Percentiles rank a stretch among this genome's conserved stretches.
Evolutionary conservation across 2,888 invertebrate species (phyloP).

Genomic region (Apotomis turbidana): DNA sequence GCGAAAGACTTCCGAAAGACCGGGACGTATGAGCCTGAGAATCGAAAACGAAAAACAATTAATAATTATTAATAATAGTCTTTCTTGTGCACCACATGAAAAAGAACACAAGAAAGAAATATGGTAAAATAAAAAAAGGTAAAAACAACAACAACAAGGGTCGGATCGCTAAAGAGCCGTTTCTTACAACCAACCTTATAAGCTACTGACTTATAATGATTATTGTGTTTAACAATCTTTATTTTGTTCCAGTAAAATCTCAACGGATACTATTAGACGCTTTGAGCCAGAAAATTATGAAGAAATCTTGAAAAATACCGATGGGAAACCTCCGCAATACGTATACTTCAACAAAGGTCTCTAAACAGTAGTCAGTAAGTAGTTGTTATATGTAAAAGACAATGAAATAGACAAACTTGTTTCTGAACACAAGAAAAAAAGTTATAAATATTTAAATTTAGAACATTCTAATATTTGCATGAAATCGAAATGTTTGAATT

Average conservation of each 20-base stretch:
- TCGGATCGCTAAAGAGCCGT: no score
- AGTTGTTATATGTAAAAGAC: constrained; percentile 24
- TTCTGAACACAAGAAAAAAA: not conserved
- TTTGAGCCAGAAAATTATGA: constrained; percentile 90
- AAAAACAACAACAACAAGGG: no score
- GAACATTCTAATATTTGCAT: not conserved
- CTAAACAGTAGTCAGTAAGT: constrained; percentile 70
- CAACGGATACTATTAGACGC: constrained; percentile 87
- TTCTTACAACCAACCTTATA: no score
- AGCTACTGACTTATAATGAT: no score
- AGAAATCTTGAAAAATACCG: constrained; percentile 86
- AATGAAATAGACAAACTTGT: not conserved
- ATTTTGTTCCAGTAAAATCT: constrained; percentile 85
- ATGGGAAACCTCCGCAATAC: constrained; percentile 86
- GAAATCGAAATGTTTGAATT: not conserved
- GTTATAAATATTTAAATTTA: not conserved
- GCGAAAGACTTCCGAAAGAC: no score
- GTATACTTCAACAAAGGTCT: constrained; percentile 96
- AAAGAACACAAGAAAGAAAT: no score
- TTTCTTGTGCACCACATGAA: no score
- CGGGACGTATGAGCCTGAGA: no score
- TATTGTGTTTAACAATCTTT: not conserved
- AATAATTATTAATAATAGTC: no score
- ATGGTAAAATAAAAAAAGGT: no score
- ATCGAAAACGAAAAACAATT: no score